These are phyloP conservation scores for Campoletis raptor DNA, from an alignment of 2,888 invertebrate species.

Conservation along the genomic window DNA sequence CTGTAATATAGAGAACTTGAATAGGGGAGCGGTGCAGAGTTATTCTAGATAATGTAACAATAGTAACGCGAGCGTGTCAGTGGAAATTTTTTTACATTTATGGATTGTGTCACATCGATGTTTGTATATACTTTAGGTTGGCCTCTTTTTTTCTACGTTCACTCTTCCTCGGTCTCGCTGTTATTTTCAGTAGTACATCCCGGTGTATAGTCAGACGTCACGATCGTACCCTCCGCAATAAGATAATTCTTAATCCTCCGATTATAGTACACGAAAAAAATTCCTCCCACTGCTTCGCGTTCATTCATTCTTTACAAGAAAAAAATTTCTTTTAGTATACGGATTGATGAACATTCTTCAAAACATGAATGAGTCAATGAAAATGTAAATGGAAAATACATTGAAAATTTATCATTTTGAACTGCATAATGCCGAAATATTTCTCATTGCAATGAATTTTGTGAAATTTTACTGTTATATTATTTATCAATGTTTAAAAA, in stretches of 20 bases:
- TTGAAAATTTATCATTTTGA: not conserved
- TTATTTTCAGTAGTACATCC: constrained; percentile 40
- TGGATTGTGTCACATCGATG: constrained; percentile 41
- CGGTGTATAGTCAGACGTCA: constrained; percentile 25
- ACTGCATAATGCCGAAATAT: not conserved
- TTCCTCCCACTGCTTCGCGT: not conserved
- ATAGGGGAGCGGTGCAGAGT: not conserved
- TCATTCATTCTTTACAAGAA: constrained; percentile 34
- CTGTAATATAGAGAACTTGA: constrained; percentile 11
- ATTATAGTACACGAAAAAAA: not conserved
- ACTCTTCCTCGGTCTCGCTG: constrained; percentile 10
- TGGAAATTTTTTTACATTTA: constrained; percentile 32
- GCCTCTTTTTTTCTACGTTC: not conserved
- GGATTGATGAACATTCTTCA: not conserved
- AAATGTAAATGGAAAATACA: not conserved
- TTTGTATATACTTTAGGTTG: constrained; percentile 14
- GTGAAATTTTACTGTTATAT: not conserved
- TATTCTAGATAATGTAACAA: constrained; percentile 14
- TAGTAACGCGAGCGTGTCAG: constrained; percentile 2
- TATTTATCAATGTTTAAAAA: not conserved
- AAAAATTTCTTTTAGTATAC: not conserved
- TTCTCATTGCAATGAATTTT: not conserved
- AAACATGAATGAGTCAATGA: not conserved
- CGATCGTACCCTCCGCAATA: constrained; percentile 19
- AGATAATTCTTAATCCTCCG: constrained; percentile 34